Percentiles rank a stretch among this genome's conserved stretches.
These are phyloP conservation scores for Peromyscus leucopus DNA, from an alignment of 2,113 vertebrate genomes.

Conservation along the genomic window DNA sequence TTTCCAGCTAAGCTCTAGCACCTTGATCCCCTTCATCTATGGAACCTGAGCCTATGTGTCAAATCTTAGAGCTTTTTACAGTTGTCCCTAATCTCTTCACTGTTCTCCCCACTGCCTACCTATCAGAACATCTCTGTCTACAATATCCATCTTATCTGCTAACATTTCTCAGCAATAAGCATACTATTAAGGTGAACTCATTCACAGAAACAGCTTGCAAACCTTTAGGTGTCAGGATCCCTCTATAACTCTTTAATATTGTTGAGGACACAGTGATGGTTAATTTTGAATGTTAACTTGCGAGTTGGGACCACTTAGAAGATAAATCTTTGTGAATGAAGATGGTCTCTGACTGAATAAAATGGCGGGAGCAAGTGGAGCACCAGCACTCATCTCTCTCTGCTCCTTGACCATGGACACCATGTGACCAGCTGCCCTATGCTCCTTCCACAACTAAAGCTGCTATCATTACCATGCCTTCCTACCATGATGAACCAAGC, in stretches of 20 bases:
- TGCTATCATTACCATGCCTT: background rate
- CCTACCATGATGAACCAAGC: background rate
- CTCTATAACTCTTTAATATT: constrained; percentile 4
- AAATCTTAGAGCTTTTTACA: constrained; percentile 34
- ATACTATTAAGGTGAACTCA: background rate
- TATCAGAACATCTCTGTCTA: background rate
- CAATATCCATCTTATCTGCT: background rate
- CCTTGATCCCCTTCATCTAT: background rate
- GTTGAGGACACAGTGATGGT: background rate
- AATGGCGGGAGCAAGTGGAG: too few relatives aligned
- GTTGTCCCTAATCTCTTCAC: background rate
- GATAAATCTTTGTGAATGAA: background rate
- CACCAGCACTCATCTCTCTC: background rate
- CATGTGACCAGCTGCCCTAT: background rate
- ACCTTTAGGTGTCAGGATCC: background rate
- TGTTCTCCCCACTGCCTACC: background rate
- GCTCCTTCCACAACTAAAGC: background rate
- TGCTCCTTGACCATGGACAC: background rate
- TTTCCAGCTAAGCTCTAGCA: background rate
- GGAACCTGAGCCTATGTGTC: constrained; percentile 17
- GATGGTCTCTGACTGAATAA: background rate
- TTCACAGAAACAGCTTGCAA: constrained; percentile 19
- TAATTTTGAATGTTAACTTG: background rate
- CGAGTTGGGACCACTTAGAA: too few relatives aligned
- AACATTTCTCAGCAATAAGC: constrained; percentile 14